Evolutionary conservation across 2,113 vertebrate species (phyloP).

Genomic region (Lipophrys pholis): DNA sequence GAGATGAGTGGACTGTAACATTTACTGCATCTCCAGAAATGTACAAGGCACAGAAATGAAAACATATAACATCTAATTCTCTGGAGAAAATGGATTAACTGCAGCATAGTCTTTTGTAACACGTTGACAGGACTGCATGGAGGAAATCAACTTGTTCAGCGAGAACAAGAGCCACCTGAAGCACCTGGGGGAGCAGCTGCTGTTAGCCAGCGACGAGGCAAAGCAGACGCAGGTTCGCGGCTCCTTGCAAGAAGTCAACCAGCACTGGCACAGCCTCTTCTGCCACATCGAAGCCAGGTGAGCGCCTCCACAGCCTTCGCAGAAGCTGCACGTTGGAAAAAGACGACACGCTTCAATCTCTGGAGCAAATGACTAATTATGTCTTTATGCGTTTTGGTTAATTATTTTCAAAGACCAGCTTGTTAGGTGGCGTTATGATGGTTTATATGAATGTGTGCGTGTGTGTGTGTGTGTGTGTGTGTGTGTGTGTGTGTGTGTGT

Average conservation of each 20-base stretch:
- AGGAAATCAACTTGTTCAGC: constrained; percentile 94
- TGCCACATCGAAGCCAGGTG: constrained; percentile 92
- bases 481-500: constrained; percentile 9
- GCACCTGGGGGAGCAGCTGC: constrained; percentile 91
- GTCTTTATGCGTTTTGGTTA: neutral
- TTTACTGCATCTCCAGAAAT: no score
- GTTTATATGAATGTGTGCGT: neutral
- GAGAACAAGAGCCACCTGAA: constrained; percentile 92
- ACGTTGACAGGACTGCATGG: constrained; percentile 91
- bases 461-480: no score
- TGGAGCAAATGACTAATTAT: no score
- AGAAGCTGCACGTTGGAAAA: neutral
- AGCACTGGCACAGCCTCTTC: constrained; percentile 93
- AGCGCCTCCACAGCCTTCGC: constrained; percentile 54
- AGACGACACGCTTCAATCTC: no score
- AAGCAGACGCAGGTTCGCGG: constrained; percentile 87
- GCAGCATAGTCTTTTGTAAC: neutral
- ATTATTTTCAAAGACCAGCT: constrained; percentile 19
- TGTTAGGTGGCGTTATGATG: neutral
- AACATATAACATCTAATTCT: no score
- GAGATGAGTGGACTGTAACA: no score
- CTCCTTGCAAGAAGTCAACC: constrained; percentile 89
- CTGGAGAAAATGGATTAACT: no score
- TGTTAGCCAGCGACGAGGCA: constrained; percentile 86
- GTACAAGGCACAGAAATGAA: no score